Conservation (phyloP, 1,140 invertebrate genomes). For the Heliothis subflexa region DNA sequence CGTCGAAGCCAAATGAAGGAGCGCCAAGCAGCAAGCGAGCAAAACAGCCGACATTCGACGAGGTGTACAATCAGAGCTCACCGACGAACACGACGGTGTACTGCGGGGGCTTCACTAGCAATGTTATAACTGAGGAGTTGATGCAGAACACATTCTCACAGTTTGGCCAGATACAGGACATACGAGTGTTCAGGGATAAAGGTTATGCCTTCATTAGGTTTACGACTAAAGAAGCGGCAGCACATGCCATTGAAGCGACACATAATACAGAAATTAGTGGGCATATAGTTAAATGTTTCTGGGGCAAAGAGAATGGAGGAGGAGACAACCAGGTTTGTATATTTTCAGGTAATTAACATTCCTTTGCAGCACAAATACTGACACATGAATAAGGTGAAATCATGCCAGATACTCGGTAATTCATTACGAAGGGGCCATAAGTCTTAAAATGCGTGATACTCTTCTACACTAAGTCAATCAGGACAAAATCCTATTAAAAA, state of each 20-base stretch:
- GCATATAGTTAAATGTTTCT: slow-evolving; percentile 99
- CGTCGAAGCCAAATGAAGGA: slow-evolving; percentile 89
- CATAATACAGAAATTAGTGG: slow-evolving; percentile 99
- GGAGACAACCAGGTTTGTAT: slow-evolving; percentile 79
- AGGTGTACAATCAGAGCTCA: slow-evolving; percentile 98
- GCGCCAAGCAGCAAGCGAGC: slow-evolving; percentile 84
- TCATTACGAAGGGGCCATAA: too few relatives aligned
- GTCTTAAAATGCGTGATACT: too few relatives aligned
- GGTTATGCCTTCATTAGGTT: slow-evolving; percentile 99
- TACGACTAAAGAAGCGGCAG: slow-evolving; percentile 98
- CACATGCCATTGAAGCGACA: slow-evolving; percentile 98
- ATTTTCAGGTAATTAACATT: slow-evolving; percentile 37
- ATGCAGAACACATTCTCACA: slow-evolving; percentile 98
- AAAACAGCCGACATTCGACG: slow-evolving; percentile 89
- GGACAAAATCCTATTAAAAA: not conserved
- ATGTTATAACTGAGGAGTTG: slow-evolving; percentile 97
- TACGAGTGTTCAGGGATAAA: slow-evolving; percentile 99
- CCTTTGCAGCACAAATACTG: slow-evolving; percentile 23
- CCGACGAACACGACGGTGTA: slow-evolving; percentile 99
- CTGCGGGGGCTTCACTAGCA: slow-evolving; percentile 97
- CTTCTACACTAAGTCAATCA: too few relatives aligned
- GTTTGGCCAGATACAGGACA: slow-evolving; percentile 98
- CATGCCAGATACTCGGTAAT: too few relatives aligned
- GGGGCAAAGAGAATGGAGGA: slow-evolving; percentile 96
- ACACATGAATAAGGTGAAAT: not conserved